A percentile compares a stretch with the other conserved stretches of the same genome.
Evolutionary conservation across 2,888 invertebrate species (phyloP).

Genomic region (Vannuccia rotundouncinata): DNA sequence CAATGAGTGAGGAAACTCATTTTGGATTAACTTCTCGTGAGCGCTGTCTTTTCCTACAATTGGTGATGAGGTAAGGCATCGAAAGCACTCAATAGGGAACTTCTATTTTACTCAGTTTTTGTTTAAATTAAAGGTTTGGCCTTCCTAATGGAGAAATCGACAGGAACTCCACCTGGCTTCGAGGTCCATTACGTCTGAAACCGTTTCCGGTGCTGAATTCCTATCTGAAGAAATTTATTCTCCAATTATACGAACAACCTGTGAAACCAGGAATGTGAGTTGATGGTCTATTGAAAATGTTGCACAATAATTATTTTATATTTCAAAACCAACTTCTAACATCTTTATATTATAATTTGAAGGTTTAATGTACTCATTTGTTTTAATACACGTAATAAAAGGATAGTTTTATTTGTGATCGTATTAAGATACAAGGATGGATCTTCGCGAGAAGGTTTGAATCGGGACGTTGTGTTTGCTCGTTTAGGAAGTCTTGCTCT

Average conservation of each 20-base stretch:
- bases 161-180: neutral
- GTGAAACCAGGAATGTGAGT: neutral
- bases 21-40: neutral
- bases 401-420: too few relatives aligned
- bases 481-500: constrained; percentile 1
- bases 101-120: neutral
- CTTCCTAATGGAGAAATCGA: neutral
- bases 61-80: neutral
- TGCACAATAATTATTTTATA: too few relatives aligned
- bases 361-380: too few relatives aligned
- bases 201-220: neutral
- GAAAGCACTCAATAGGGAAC: neutral
- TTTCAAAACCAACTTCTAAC: too few relatives aligned
- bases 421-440: neutral
- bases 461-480: neutral
- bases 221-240: neutral
- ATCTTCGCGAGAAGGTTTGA: neutral
- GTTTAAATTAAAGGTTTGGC: neutral
- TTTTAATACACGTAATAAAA: too few relatives aligned
- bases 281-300: too few relatives aligned
- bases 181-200: neutral
- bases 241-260: neutral
- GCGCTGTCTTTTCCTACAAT: neutral
- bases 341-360: too few relatives aligned
- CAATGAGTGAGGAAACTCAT: too few relatives aligned